Evolutionary conservation across 2,113 vertebrate species (phyloP).

Genomic region (Mellivora capensis): DNA sequence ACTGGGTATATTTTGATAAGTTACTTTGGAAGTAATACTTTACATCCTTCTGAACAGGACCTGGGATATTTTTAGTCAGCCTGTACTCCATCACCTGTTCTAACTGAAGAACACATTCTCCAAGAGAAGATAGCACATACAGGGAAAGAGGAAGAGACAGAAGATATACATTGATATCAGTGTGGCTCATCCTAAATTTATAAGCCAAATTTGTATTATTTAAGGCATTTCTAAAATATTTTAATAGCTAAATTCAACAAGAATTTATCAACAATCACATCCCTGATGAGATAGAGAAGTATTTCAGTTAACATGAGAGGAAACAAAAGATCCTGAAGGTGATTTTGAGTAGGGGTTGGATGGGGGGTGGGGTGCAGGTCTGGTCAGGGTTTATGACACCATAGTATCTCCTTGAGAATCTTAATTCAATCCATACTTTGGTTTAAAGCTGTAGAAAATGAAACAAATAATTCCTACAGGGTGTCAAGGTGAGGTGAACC

Average conservation of each 20-base stretch:
- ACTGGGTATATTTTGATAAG: background rate
- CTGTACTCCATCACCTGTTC: too few species aligned
- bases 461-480: background rate
- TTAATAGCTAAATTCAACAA: background rate
- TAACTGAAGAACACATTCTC: background rate
- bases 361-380: background rate
- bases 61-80: background rate
- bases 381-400: background rate
- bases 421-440: background rate
- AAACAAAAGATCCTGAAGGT: background rate
- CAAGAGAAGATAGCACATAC: background rate
- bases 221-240: background rate
- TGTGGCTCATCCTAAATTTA: background rate
- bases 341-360: background rate
- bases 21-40: background rate
- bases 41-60: background rate
- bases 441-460: background rate
- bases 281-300: background rate
- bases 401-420: background rate
- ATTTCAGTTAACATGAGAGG: background rate
- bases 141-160: background rate
- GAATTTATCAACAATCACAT: too few species aligned
- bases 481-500: background rate
- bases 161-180: background rate
- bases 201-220: background rate